Percentiles rank a stretch among this genome's conserved stretches.
Evolutionary conservation across 2,797 vertebrate species (phyloP).

Genomic region (Trichosurus vulpecula): DNA sequence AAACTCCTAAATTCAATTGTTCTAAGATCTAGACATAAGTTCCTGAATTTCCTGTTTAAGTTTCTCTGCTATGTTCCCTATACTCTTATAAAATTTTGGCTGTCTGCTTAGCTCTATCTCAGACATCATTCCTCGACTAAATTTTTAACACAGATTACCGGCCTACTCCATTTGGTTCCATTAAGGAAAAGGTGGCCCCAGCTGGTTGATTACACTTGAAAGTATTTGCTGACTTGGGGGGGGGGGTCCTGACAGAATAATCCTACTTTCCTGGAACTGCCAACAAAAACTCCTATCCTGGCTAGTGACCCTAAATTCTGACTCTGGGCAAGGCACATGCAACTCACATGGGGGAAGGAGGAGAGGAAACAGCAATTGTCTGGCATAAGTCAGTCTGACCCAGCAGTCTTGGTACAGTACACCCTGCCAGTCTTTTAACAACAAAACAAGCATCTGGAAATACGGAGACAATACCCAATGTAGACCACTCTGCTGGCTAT

Average conservation of each 20-base stretch:
- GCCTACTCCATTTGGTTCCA: neutral
- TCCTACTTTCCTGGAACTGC: neutral
- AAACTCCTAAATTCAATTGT: neutral
- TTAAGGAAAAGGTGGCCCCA: neutral
- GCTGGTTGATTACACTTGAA: neutral
- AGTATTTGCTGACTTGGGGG: neutral
- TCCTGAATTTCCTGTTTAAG: neutral
- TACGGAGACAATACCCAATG: neutral
- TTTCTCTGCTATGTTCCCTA: neutral
- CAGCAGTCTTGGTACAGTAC: neutral
- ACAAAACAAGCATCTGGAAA: neutral
- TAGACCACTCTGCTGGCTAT: neutral
- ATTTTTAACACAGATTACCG: neutral
- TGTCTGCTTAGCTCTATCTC: neutral
- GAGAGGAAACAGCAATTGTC: neutral
- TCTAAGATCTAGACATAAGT: neutral
- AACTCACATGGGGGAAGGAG: neutral
- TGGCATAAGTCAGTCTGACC: neutral
- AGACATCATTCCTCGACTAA: neutral
- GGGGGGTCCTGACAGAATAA: neutral
- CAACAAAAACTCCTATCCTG: neutral
- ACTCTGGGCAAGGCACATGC: neutral
- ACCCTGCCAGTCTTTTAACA: neutral
- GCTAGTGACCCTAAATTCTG: neutral
- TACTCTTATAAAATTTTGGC: neutral